Conservation (phyloP, 2,888 invertebrate genomes). For the Drosophila cyrtoloma region DNA sequence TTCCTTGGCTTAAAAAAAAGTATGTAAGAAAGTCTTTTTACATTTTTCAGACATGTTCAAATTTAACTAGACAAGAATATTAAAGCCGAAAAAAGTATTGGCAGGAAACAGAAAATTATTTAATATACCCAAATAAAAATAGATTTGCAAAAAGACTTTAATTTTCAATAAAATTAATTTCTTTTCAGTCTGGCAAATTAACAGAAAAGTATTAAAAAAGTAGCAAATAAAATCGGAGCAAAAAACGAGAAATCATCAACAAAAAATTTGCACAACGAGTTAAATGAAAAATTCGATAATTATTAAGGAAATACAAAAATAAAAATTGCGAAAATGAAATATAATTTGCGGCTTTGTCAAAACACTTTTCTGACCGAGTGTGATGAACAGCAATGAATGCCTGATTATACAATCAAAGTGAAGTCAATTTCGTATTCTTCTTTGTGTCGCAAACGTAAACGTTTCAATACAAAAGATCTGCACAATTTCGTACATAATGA, state of each 20-base stretch:
- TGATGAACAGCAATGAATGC: not conserved
- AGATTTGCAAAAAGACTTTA: too few species aligned
- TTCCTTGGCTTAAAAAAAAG: not conserved
- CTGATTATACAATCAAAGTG: not conserved
- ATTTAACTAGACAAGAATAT: too few species aligned
- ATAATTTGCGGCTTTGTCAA: not conserved
- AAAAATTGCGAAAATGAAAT: not conserved
- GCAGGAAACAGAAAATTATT: too few species aligned
- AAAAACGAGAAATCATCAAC: not conserved
- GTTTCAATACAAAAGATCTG: not conserved
- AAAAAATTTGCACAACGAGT: not conserved
- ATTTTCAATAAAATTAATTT: not conserved
- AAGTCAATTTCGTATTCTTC: not conserved
- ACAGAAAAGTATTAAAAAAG: not conserved
- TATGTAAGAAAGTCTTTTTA: not conserved
- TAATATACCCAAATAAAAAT: too few species aligned
- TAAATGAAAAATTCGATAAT: not conserved
- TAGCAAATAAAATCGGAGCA: not conserved
- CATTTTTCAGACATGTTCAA: too few species aligned
- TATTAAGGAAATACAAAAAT: not conserved
- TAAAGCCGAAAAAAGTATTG: too few species aligned
- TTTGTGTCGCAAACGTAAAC: slow-evolving; percentile 3
- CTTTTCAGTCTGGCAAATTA: not conserved
- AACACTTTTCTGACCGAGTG: not conserved
- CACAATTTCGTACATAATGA: not conserved